phyloP scores from a whole-genome alignment of 2,113 vertebrate genomes.

The Piaya cayana region DNA sequence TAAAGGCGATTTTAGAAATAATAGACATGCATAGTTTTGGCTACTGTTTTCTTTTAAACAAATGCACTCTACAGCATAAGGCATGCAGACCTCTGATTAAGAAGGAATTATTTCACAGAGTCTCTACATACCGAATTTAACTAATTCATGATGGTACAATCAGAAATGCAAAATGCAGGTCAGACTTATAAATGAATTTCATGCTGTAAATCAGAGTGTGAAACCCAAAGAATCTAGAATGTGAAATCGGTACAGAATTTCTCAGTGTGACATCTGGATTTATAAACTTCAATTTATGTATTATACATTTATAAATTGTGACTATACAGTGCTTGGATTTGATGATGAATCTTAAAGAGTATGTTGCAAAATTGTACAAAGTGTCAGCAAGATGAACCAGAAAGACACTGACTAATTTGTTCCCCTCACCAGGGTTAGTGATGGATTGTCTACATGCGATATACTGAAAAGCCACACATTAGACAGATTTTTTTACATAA shows the following conservation, averaged over 20 bases:
- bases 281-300: not conserved
- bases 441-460: not conserved
- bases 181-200: rapidly evolving
- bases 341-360: not conserved
- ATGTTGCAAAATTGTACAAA: not conserved
- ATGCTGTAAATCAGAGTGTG: not conserved
- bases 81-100: not conserved
- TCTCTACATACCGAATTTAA: not conserved
- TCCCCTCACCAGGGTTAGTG: not conserved
- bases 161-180: not conserved
- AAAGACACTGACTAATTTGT: not conserved
- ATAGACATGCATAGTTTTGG: not conserved
- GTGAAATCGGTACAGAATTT: not conserved
- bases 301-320: not conserved
- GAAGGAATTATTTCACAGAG: not conserved
- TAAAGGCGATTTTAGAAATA: not conserved
- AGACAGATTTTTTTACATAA: not conserved
- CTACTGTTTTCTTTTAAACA: not conserved
- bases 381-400: not conserved
- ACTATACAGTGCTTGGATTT: not conserved
- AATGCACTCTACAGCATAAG: not conserved
- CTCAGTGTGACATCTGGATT: not conserved
- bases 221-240: not conserved
- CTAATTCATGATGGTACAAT: not conserved
- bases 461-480: not conserved